Evolutionary conservation across 2,797 vertebrate genomes (phyloP).

Genomic region (Molossus alvarezi): DNA sequence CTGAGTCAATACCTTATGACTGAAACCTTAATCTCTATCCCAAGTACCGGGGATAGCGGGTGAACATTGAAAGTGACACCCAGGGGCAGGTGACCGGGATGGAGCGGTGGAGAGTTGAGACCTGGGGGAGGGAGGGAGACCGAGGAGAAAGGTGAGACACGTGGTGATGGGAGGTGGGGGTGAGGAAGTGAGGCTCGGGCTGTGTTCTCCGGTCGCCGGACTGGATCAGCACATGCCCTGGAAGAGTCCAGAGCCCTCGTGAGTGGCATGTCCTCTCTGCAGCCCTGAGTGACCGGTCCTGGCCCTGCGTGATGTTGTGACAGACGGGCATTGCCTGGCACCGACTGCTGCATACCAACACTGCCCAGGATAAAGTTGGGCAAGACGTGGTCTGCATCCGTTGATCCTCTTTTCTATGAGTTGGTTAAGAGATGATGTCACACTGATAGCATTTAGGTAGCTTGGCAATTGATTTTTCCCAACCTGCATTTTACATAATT

Average conservation of each 20-base stretch:
- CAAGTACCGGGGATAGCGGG: not conserved
- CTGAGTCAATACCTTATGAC: not conserved
- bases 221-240: not conserved
- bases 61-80: not conserved
- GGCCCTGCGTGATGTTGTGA: not conserved
- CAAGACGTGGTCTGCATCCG: not conserved
- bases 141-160: no score
- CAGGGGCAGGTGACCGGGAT: not conserved
- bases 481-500: conserved; percentile 16
- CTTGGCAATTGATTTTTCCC: not conserved
- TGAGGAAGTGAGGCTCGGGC: not conserved
- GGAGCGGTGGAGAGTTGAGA: not conserved
- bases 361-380: not conserved
- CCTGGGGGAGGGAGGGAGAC: not conserved
- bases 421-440: not conserved
- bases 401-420: not conserved
- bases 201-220: not conserved
- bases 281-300: not conserved
- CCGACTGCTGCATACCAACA: not conserved
- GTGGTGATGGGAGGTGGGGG: not conserved
- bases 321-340: not conserved
- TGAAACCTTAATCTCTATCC: not conserved
- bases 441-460: not conserved
- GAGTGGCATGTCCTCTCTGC: no score
- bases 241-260: not conserved